Evolutionary conservation across 2,113 vertebrate species (phyloP), one percentile per base, ranked within the genome.

Genomic region (Agelaius tricolor): DNA sequence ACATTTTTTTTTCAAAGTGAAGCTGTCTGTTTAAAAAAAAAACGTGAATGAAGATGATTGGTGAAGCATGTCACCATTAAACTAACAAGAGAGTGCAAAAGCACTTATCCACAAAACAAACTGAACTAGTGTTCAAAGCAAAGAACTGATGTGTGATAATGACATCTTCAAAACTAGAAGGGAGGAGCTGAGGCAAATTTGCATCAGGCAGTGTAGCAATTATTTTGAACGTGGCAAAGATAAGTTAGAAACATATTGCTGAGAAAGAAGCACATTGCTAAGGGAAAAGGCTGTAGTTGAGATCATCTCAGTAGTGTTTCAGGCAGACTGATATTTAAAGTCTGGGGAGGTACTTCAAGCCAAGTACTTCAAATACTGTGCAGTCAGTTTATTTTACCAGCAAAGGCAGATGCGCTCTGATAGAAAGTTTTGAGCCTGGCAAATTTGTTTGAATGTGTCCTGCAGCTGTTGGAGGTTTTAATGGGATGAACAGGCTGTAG

Each of bases 341-440:
- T 87, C 39, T 92, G 46, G 46, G 80, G 46, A 85, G 31, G 20
- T 79, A 93, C 62, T 91, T 94, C 54, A 94, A 91, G 84, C 71
- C 84, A 94, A 91, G 54, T 87, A 54, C 61, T 95, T 96, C 84
- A 96, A 62, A 91, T 61, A 37, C 27, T 84, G 72, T 47, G 54
- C 52, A 91, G 66, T 78, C 62, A 76, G 49, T 82, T 96, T 82
- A 91, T 91, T 93, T 95, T 76, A 82, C 74, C 55, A 92, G 49
- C 3, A 13, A 80, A 83, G 43, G 30, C 91, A 94, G 74, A 95
- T 91, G 87, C 0, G 0, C n/a, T 89, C 63, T 85, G 41, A 66
- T 58, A 65, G 62, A 89, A 82, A 87, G 41, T 84, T 89, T 93
- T 69, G 37, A 93, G 58, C 22, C 54, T 94, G 84, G 43, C 31